Base-by-base conservation (phyloP, 2,888 invertebrate genomes). In the Melieria picta region DNA sequence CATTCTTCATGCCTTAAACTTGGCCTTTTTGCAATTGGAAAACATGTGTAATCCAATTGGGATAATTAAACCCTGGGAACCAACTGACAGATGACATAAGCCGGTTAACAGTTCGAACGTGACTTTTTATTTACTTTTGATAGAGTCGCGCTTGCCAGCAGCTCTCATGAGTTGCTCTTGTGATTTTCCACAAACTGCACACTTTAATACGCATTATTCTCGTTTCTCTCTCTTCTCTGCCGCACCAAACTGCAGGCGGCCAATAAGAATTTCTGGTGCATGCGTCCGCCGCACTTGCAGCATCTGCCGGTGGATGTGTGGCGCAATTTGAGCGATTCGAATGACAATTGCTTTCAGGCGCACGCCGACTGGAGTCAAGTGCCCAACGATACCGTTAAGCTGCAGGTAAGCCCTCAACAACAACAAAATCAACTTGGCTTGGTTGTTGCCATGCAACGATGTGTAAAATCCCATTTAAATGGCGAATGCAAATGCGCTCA, bases 211-310 rank as follows among this genome's bases (percentile, higher is more conserved):
- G 42, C 42, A 43, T 58, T 11, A 11, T 11, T 58, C 43, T 52
- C 66, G 30, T 63, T 13, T 46, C 42, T 55, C 52, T 52, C 9
- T 7, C 52, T 52, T 4, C 52, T 52, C 7, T 48, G 7, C 30
- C 13, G 13, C 10, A 7, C 11, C 47, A 7, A 13, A 7, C 45
- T 45, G 3, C 57, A 91, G 89, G 91, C 91, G 65, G 90, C 90
- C 78, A 88, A 90, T 74, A 89, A 90, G 75, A 89, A 91, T 60
- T 91, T 90, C 80, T 93, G 93, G 93, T 94, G 94, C 82, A 89
- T 89, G 69, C 86, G 89, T 69, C 92, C 93, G 1, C 85, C 87
- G 0, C 88, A 89, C 75, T 87, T 92, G 45, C 80, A 88, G 52
- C 82, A 89, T 72, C 81, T 92, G 48, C 86, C 90, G 1, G 80